Evolutionary conservation across 1,140 invertebrate species (phyloP).

Genomic region (Zaprionus nigranus): DNA sequence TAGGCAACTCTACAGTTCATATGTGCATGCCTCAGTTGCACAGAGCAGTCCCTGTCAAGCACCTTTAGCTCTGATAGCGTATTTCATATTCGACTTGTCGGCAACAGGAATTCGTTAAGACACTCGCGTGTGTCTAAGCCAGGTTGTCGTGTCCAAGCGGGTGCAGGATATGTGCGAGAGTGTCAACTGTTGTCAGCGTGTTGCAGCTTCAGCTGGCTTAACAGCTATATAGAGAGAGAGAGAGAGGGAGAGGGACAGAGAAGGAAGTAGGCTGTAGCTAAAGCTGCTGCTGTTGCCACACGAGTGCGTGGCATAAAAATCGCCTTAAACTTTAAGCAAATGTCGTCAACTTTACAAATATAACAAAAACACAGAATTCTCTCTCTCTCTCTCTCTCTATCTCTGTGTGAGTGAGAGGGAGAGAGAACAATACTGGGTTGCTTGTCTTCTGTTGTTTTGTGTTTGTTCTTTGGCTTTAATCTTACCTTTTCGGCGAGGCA

Average conservation of each 20-base stretch:
- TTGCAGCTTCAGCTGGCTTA: background rate
- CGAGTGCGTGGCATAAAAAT: constrained; percentile 56
- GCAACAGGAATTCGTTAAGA: background rate
- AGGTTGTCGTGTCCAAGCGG: background rate
- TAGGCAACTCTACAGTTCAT: too few species aligned
- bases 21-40: too few species aligned
- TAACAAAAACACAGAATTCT: background rate
- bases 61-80: background rate
- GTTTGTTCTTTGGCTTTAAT: constrained; percentile 50
- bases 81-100: background rate
- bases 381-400: background rate
- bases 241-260: background rate
- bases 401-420: background rate
- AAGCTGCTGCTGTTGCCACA: constrained; percentile 3
- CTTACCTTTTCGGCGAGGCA: constrained; percentile 55
- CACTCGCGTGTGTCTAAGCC: background rate
- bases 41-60: too few species aligned
- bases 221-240: background rate
- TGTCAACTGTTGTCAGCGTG: background rate
- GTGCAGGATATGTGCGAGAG: background rate
- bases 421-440: background rate
- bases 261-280: background rate
- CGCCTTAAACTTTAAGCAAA: constrained; percentile 60
- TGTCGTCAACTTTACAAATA: constrained; percentile 16
- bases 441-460: constrained; percentile 17